Base-by-base conservation (phyloP, 2,888 invertebrate species). In the Desoria tigrina region DNA sequence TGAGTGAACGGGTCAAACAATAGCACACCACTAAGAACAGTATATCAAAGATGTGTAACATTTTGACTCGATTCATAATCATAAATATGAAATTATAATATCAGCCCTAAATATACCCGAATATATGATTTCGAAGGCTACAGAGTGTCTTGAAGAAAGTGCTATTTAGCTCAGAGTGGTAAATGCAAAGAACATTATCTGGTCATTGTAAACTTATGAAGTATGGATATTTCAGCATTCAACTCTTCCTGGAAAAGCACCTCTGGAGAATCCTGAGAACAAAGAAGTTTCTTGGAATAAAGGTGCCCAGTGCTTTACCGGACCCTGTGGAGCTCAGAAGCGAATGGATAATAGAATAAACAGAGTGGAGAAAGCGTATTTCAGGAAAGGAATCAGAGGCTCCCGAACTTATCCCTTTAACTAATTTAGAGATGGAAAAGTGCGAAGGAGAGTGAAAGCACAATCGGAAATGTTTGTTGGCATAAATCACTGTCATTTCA, bases 401-500 rank as follows among this genome's bases (percentile, higher is more conserved):
- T 51, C 26, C 11, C 45, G 45, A 26, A 58, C 58, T 58, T 57
- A 57, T 16, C 3, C 21, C 42, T 57, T 45, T 58, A 21, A 42
- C 58, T 58, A 42, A 58, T 58, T 58, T 58, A 58, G n/a, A 58
- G 58, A 45, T 58, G 58, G 58, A 58, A 58, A 45, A 42, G 58
- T 58, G 58, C 26, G 45, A 58, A 58, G 45, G 58, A 58, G 58
- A 58, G 28, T 26, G 45, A 58, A 58, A 49, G 58, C 27, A 58
- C 26, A 58, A 58, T 58, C 58, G 58, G 45, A 58, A 58, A 58
- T 58, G 58, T 58, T 58, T 58, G 58, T 58, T 58, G 51, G 58
- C 49, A 58, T 58, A 58, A 58, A 58, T 58, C 58, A 58, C 58
- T 58, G 58, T 58, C 58, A 58, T 39, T 58, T 58, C 58, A 58